These are phyloP conservation scores for Piezodorus guildinii DNA, from an alignment of 1,140 invertebrate species.

Conservation along the genomic window DNA sequence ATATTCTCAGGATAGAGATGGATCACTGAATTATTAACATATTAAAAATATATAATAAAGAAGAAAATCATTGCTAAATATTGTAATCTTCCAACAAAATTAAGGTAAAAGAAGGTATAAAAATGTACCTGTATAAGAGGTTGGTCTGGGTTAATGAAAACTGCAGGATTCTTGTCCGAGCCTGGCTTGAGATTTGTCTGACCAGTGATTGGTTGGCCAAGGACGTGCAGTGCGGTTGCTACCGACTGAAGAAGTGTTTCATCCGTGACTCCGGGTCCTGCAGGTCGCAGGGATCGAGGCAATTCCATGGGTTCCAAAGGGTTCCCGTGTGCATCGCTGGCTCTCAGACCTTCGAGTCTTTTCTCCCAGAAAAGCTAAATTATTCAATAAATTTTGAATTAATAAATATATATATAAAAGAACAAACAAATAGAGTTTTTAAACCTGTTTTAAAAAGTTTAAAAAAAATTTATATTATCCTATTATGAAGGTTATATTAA, in stretches of 20 bases:
- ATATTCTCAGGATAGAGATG: too few relatives aligned
- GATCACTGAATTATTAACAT: too few relatives aligned
- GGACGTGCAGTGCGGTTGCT: conserved; percentile 72
- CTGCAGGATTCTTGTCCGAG: conserved; percentile 87
- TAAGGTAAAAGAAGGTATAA: not conserved
- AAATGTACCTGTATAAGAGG: conserved; percentile 69
- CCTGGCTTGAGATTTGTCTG: conserved; percentile 71
- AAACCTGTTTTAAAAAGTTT: too few relatives aligned
- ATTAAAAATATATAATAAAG: too few relatives aligned
- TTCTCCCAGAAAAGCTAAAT: conserved; percentile 93
- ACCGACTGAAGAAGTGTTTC: conserved; percentile 87
- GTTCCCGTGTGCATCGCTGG: conserved; percentile 71
- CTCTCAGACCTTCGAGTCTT: conserved; percentile 75
- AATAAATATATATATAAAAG: too few relatives aligned
- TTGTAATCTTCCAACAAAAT: too few relatives aligned
- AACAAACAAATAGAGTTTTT: too few relatives aligned
- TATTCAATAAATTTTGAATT: conserved; percentile 4
- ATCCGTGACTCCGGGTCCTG: conserved; percentile 81
- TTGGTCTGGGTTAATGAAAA: conserved; percentile 92
- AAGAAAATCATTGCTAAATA: too few relatives aligned
- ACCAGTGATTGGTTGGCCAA: conserved; percentile 73
- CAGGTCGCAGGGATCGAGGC: conserved; percentile 74
- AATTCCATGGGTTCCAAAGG: conserved; percentile 72
- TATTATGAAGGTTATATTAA: too few relatives aligned
- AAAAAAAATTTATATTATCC: too few relatives aligned